Evolutionary conservation across 1,140 invertebrate genomes (phyloP).

Genomic region (Mycetomoellerius zeteki): DNA sequence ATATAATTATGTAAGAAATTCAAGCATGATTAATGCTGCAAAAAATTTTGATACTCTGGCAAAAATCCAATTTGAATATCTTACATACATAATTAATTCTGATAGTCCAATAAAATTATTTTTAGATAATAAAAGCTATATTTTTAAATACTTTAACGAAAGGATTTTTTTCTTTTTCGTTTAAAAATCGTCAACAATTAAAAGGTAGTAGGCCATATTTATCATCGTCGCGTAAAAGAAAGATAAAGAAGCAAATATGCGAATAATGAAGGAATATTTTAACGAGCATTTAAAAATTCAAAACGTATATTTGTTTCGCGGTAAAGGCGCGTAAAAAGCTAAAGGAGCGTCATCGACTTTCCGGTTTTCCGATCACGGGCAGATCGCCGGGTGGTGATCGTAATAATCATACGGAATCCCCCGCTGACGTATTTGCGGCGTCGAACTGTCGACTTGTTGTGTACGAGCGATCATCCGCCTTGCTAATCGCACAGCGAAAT

Average conservation of each 20-base stretch:
- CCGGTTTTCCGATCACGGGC: background rate
- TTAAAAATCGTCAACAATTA: no score
- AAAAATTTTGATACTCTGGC: no score
- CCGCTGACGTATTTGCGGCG: background rate
- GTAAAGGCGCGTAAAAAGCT: background rate
- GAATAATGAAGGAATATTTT: background rate
- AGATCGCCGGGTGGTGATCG: background rate
- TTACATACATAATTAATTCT: no score
- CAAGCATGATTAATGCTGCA: no score
- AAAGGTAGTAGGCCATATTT: no score
- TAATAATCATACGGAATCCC: background rate
- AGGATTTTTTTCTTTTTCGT: no score
- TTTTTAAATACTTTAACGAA: no score
- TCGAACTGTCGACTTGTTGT: slow-evolving; percentile 21
- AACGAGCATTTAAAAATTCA: background rate
- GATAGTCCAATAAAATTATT: no score
- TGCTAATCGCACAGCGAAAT: slow-evolving; percentile 38
- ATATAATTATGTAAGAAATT: no score
- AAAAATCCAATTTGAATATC: no score
- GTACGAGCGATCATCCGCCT: slow-evolving; percentile 16
- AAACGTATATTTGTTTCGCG: background rate
- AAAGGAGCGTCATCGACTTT: background rate
- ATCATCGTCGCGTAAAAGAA: no score
- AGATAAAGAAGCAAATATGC: background rate
- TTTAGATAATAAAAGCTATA: no score